Evolutionary conservation across 2,888 invertebrate genomes (phyloP).

Genomic region (Acanthosoma haemorrhoidale): DNA sequence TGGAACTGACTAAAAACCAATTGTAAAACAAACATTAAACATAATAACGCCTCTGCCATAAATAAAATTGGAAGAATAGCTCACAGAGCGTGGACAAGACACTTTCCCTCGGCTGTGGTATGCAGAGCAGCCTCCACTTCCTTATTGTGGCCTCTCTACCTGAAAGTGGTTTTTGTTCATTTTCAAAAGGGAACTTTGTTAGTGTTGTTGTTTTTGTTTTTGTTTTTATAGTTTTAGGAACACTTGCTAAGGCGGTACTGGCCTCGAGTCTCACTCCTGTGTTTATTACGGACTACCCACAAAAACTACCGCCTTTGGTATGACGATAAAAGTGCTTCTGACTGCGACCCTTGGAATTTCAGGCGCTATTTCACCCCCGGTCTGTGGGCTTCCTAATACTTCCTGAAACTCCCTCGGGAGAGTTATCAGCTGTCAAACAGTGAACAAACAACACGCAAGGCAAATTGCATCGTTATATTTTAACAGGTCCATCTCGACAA

Average conservation of each 20-base stretch:
- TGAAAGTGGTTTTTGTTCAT: background rate
- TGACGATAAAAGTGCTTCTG: background rate
- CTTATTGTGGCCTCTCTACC: background rate
- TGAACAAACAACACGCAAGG: no score
- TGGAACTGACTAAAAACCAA: background rate
- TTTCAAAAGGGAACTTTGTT: conserved; percentile 1
- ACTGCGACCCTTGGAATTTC: background rate
- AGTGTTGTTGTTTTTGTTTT: background rate
- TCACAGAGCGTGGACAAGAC: background rate
- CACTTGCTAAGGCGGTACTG: no score
- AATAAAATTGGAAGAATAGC: background rate
- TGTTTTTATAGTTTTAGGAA: no score
- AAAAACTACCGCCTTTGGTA: conserved; percentile 7
- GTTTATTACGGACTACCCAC: background rate
- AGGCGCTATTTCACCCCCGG: background rate
- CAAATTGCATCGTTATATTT: no score
- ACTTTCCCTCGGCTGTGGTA: background rate
- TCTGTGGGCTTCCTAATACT: no score
- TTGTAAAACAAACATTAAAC: background rate
- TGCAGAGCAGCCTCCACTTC: conserved; percentile 2
- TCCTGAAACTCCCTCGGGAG: no score
- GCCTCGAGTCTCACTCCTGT: background rate
- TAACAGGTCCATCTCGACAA: no score
- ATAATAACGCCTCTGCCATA: background rate
- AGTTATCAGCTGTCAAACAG: no score